phyloP scores from a whole-genome alignment of 2,113 vertebrate species.

The Hippopotamus amphibius region DNA sequence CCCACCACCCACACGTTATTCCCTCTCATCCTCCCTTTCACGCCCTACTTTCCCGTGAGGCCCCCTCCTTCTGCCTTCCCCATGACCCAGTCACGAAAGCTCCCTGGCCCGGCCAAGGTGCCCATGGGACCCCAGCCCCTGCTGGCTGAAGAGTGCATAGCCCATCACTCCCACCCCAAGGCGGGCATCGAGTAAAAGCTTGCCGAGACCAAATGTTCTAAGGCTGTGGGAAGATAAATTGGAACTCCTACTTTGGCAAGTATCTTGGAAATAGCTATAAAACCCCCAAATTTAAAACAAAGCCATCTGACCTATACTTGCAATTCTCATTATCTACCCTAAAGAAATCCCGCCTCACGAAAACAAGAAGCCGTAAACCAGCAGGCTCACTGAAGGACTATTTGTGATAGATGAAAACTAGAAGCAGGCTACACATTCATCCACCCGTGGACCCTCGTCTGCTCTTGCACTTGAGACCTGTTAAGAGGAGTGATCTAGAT shows the following conservation, averaged over 20 bases:
- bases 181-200: not conserved
- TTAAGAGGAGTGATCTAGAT: not conserved
- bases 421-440: not conserved
- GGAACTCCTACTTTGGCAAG: not conserved
- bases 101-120: not conserved
- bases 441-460: not conserved
- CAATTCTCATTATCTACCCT: not conserved
- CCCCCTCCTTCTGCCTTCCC: not conserved
- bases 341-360: not conserved
- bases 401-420: not conserved
- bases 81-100: not conserved
- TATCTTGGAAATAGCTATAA: not conserved
- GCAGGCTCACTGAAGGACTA: not conserved
- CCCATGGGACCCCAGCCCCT: not conserved
- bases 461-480: not conserved
- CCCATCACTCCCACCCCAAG: not conserved
- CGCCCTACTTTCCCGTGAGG: accelerated
- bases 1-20: not conserved
- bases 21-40: not conserved
- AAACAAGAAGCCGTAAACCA: not conserved
- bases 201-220: not conserved
- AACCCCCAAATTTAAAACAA: not conserved
- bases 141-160: not conserved
- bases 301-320: not conserved
- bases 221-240: not conserved